phyloP scores from a whole-genome alignment of 2,797 vertebrate species.

The Gallirallus australis region DNA sequence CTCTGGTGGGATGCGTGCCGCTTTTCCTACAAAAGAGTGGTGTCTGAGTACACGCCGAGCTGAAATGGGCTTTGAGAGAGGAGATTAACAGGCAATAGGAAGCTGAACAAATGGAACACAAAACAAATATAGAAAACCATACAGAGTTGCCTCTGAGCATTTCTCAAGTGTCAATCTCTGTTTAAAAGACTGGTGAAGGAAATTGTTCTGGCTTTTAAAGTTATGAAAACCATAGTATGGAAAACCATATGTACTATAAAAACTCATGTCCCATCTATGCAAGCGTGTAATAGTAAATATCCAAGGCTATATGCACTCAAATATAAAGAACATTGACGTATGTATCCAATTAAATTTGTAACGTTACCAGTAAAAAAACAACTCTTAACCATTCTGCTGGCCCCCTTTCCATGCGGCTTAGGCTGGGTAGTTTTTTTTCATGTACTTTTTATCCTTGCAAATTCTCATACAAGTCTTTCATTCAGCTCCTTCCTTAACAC shows the following conservation, averaged over 20 bases:
- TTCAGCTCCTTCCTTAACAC: neutral
- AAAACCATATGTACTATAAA: constrained; percentile 55
- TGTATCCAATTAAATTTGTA: constrained; percentile 56
- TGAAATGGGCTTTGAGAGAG: constrained; percentile 12
- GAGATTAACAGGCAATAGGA: constrained; percentile 7
- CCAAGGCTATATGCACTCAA: constrained; percentile 5
- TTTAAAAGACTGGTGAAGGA: constrained; percentile 57
- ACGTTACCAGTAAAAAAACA: constrained; percentile 22
- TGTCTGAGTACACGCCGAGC: neutral
- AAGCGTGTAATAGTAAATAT: constrained; percentile 26
- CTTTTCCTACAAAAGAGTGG: neutral
- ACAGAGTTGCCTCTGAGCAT: neutral
- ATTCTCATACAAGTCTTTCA: neutral
- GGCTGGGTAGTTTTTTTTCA: neutral
- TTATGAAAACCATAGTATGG: constrained; percentile 39
- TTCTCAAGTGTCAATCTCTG: constrained; percentile 52
- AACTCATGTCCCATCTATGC: neutral
- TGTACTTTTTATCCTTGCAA: constrained; percentile 33
- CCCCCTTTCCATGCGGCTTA: constrained; percentile 8
- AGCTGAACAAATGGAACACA: constrained; percentile 47
- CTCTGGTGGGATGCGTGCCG: neutral
- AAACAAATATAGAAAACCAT: neutral
- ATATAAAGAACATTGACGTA: constrained; percentile 20
- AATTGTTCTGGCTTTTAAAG: constrained; percentile 61
- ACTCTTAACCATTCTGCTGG: neutral